Percentiles rank a stretch among this genome's conserved stretches.
Evolutionary conservation across 2,797 vertebrate genomes (phyloP).

Genomic region (Selene dorsalis): DNA sequence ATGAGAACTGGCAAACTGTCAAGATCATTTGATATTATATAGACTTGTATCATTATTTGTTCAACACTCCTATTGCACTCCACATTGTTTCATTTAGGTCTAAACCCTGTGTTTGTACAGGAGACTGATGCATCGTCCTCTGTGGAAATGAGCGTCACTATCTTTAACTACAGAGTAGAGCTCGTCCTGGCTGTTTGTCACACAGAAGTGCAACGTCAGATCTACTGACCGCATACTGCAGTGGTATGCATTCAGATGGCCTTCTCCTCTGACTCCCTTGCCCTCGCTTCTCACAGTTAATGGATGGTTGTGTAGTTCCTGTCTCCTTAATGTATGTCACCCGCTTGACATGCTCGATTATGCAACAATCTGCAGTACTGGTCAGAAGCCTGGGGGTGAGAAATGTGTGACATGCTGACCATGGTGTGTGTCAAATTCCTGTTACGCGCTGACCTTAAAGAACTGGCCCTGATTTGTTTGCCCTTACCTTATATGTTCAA

Average conservation of each 20-base stretch:
- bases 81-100: neutral
- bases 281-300: slow-evolving; percentile 20
- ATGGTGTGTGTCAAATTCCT: slow-evolving; percentile 36
- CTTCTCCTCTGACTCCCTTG: neutral
- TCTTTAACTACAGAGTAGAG: slow-evolving; percentile 37
- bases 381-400: slow-evolving; percentile 10
- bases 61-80: neutral
- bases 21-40: neutral
- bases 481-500: slow-evolving; percentile 18
- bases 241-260: slow-evolving; percentile 27
- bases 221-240: slow-evolving; percentile 30
- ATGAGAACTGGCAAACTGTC: neutral
- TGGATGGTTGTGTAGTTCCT: slow-evolving; percentile 44
- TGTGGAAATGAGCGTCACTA: slow-evolving; percentile 18
- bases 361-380: slow-evolving; percentile 53
- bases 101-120: neutral
- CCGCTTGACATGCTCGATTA: slow-evolving; percentile 49
- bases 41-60: neutral
- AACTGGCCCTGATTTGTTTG: slow-evolving; percentile 28
- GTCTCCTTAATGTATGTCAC: slow-evolving; percentile 63
- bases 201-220: slow-evolving; percentile 51
- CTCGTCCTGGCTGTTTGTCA: slow-evolving; percentile 29
- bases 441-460: slow-evolving; percentile 27
- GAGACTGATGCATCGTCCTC: slow-evolving; percentile 5
- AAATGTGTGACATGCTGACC: slow-evolving; percentile 31